Conservation (phyloP, 2,888 invertebrate genomes). For the Eutolmus rufibarbis region DNA sequence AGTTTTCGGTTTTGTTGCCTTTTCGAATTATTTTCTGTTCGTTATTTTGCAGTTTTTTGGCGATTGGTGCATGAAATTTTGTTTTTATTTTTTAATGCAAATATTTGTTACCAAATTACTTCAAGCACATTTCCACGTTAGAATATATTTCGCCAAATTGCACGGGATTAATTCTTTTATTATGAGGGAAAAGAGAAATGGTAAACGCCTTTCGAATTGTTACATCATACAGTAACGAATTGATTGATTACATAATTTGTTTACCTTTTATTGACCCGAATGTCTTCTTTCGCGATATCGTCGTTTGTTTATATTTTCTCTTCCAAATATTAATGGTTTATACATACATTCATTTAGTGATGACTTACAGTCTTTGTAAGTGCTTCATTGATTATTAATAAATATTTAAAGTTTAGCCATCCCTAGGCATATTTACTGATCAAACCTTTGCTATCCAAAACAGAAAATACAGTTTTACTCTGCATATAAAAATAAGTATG, state of each 20-base stretch:
- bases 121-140: neutral
- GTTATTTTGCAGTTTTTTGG: neutral
- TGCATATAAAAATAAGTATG: too few species aligned
- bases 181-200: neutral
- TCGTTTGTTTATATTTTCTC: too few species aligned
- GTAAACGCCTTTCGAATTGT: neutral
- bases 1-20: neutral
- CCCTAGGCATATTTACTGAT: too few species aligned
- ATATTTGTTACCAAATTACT: neutral
- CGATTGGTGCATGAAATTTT: conserved; percentile 11
- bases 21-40: conserved; percentile 11
- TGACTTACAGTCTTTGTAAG: too few species aligned
- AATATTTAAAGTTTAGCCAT: too few species aligned
- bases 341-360: too few species aligned
- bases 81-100: neutral
- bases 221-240: neutral
- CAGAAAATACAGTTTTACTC: too few species aligned
- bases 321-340: neutral
- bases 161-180: neutral
- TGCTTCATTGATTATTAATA: too few species aligned
- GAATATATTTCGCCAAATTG: neutral
- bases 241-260: neutral
- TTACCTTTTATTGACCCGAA: neutral
- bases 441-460: too few species aligned
- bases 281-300: neutral